Evolutionary conservation across 2,797 vertebrate genomes (phyloP).

Genomic region (Morus bassanus): DNA sequence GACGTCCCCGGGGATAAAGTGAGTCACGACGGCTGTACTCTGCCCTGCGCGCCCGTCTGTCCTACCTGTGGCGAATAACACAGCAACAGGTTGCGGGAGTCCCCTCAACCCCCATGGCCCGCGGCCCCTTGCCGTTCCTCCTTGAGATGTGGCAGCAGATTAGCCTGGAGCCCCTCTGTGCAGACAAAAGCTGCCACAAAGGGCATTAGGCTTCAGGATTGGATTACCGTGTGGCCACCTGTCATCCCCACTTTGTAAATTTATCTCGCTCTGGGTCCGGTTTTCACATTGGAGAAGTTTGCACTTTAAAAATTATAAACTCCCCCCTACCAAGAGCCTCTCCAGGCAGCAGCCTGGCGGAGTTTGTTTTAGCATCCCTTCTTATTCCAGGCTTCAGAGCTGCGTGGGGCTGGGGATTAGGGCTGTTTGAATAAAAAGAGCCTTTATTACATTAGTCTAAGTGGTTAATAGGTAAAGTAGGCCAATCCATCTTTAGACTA

Average conservation of each 20-base stretch:
- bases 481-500: slow-evolving; percentile 78
- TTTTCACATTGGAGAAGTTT: slow-evolving; percentile 18
- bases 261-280: neutral
- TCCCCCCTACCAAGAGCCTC: neutral
- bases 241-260: slow-evolving; percentile 39
- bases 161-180: slow-evolving; percentile 40
- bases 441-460: slow-evolving; percentile 74
- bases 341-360: neutral
- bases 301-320: neutral
- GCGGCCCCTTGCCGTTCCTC: neutral
- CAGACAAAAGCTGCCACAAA: slow-evolving; percentile 66
- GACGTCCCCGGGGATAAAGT: neutral
- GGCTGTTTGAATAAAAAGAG: slow-evolving; percentile 17
- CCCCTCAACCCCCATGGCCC: fast-evolving
- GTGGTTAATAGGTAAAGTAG: slow-evolving; percentile 86
- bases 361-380: neutral
- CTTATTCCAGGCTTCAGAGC: neutral
- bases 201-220: slow-evolving; percentile 54
- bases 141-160: slow-evolving; percentile 48
- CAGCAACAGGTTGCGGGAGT: neutral
- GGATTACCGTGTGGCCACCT: slow-evolving; percentile 69
- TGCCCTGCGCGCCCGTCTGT: fast-evolving
- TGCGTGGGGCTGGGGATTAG: slow-evolving; percentile 23
- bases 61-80: neutral
- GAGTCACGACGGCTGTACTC: neutral